Evolutionary conservation across 2,113 vertebrate species (phyloP).

Genomic region (Malurus alboscapulatus): DNA sequence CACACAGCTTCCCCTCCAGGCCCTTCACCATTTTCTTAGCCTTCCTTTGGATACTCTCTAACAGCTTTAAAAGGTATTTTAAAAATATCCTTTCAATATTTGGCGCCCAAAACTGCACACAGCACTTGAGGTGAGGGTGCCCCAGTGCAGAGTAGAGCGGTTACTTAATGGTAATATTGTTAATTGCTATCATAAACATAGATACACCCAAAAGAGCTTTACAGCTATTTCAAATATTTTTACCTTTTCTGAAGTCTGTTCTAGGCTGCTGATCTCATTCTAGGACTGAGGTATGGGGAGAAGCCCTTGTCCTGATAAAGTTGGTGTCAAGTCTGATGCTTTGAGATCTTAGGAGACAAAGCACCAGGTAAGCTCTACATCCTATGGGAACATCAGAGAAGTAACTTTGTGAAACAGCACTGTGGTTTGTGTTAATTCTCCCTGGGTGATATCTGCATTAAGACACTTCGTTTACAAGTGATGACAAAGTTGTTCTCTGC

Average conservation of each 20-base stretch:
- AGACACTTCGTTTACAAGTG: neutral
- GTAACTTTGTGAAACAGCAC: neutral
- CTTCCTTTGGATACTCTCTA: neutral
- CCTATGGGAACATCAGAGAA: neutral
- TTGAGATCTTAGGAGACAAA: conserved; percentile 3
- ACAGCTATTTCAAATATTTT: neutral
- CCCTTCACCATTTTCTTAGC: neutral
- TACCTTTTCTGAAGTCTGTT: conserved; percentile 9
- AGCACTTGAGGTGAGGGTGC: neutral
- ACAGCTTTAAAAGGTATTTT: neutral
- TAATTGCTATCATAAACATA: neutral
- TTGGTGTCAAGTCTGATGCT: neutral
- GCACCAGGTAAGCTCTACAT: neutral
- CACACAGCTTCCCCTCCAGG: neutral
- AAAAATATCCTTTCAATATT: neutral
- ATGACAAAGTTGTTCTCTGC: conserved; percentile 37
- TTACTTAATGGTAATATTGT: neutral
- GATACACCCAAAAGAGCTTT: neutral
- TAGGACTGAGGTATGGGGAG: neutral
- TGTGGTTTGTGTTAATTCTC: neutral
- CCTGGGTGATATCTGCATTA: neutral
- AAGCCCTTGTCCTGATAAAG: neutral
- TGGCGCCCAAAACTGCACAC: neutral
- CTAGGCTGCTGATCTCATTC: conserved; percentile 3
- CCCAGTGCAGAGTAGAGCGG: neutral